A percentile compares a stretch with the other conserved stretches of the same genome.
These are phyloP conservation scores for Pipistrellus pygmaeus DNA, from an alignment of 2,797 vertebrate species.

Conservation along the genomic window DNA sequence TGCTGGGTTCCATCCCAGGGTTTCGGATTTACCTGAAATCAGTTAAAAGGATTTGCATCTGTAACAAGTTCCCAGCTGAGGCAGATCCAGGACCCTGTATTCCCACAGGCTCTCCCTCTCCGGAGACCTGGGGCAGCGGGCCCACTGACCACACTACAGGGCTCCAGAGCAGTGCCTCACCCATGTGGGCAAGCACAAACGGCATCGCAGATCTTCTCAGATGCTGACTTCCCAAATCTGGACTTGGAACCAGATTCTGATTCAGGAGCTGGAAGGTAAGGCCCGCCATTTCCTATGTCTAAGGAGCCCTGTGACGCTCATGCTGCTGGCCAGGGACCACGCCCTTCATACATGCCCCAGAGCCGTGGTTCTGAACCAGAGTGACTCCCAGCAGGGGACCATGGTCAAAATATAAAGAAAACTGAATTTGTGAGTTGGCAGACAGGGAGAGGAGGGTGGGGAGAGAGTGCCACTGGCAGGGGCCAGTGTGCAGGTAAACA, in stretches of 20 bases:
- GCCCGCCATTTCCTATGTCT: neutral
- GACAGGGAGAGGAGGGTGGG: neutral
- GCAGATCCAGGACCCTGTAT: neutral
- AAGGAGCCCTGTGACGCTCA: neutral
- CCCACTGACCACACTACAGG: neutral
- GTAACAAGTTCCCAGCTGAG: neutral
- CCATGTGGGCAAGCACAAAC: neutral
- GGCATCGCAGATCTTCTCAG: neutral
- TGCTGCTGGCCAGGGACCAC: neutral
- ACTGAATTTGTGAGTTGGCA: neutral
- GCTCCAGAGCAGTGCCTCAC: neutral
- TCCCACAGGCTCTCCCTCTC: neutral
- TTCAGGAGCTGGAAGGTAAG: neutral
- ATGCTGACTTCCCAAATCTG: neutral
- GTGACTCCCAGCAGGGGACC: neutral
- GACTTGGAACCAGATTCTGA: neutral
- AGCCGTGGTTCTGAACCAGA: neutral
- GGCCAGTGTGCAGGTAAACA: neutral
- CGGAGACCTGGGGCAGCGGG: neutral
- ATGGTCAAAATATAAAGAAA: neutral
- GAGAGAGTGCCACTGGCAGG: neutral
- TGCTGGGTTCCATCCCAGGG: neutral
- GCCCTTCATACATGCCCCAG: neutral
- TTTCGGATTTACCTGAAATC: constrained; percentile 24
- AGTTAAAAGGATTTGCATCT: neutral